Evolutionary conservation across 2,888 invertebrate species (phyloP), one percentile per base, ranked within the genome.

Genomic region (Seira musarum): DNA sequence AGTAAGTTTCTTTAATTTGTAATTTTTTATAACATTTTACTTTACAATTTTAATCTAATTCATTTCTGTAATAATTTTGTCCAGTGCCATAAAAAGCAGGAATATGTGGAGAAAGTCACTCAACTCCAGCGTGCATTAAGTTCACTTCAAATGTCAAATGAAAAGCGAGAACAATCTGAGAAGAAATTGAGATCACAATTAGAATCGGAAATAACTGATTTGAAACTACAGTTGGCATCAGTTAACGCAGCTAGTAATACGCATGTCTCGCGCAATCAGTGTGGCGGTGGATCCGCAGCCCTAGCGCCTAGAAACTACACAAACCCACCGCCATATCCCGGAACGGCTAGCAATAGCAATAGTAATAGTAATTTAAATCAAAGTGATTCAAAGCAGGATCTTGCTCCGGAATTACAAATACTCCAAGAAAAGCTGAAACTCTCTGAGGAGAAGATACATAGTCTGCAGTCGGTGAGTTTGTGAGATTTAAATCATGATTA

Each of bases 91-190:
- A 95, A 95, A 89, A 95, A 94, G 84, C 93, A 94, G 90, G 93
- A 93, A 46, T 95, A 94, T 89, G 95, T 94, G 73, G 96, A 96
- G 88, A 92, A 95, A 84, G 94, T 95, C 80, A 92, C 93, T 81
- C 95, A 96, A 84, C 90, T 96, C 81, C 95, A 96, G 89, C 92
- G 94, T 66, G 94, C 95, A 63, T 90, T 96, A 82, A 93, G 93
- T 17, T 93, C 94, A 72, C 91, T 96, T 86, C 95, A 96, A 89
- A 92, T 94, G 85, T 95, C 95, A 6, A 94, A 94, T 87, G 96
- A 96, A 88, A 91, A 95, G 85, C 92, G 96, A 82, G 95, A 96
- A 88, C 94, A 94, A 88, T 94, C 95, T 61, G 95, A 96, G 90
- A 91, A 94, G 87, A 94, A 95, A 88, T 91, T 97, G 84, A 91